A percentile compares a stretch with the other conserved stretches of the same genome.
Conservation (phyloP, 92 coral and sea anemone species). For the Bergia puertoricense region DNA sequence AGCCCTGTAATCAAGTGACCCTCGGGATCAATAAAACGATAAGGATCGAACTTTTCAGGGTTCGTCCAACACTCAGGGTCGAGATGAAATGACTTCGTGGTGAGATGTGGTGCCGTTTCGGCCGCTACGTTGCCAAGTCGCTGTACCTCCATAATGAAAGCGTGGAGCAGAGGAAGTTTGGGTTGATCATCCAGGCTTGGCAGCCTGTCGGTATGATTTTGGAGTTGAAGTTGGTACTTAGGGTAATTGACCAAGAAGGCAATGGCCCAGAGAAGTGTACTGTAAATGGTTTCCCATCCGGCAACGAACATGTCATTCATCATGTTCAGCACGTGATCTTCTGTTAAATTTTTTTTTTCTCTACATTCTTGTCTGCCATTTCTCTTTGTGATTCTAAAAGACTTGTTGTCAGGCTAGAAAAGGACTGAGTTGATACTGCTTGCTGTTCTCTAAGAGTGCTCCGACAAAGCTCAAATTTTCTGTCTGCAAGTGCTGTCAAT, state of each 20-base stretch:
- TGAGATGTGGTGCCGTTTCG: too few relatives aligned
- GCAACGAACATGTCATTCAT: background rate
- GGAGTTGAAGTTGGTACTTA: background rate
- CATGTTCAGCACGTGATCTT: background rate
- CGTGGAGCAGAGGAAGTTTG: too few relatives aligned
- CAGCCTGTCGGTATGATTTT: background rate
- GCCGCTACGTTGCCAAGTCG: background rate
- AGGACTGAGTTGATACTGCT: background rate
- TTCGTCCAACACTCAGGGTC: too few relatives aligned
- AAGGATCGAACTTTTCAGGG: too few relatives aligned
- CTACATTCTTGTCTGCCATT: background rate
- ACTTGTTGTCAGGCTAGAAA: background rate
- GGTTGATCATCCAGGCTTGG: too few relatives aligned
- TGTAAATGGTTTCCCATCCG: background rate
- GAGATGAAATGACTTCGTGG: background rate
- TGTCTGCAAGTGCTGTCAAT: background rate
- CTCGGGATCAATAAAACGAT: too few relatives aligned
- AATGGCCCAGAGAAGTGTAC: background rate
- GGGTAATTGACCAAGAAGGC: background rate
- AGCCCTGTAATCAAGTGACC: too few relatives aligned
- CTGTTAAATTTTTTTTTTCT: background rate
- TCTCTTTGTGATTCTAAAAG: background rate
- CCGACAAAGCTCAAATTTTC: background rate
- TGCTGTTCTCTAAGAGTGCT: background rate
- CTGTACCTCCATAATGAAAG: background rate